phyloP scores from a whole-genome alignment of 37 sponge, comb jelly and placozoan genomes.

The Petrosia ficiformis region DNA sequence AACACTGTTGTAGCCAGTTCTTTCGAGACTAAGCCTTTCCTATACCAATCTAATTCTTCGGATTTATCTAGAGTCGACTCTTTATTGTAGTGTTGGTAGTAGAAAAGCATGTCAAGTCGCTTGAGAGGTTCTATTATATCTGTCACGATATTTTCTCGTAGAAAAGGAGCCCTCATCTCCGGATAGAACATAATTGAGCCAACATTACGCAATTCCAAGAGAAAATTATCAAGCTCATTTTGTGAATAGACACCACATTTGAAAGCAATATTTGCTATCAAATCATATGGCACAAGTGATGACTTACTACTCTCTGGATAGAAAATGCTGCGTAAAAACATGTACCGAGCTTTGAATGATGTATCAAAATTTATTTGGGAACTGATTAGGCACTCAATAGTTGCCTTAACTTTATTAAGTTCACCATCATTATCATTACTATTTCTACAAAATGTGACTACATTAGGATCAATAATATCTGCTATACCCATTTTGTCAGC shows the following conservation, averaged over 20 bases:
- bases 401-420: neutral
- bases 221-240: neutral
- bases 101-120: neutral
- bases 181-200: slow-evolving; percentile 4
- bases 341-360: neutral
- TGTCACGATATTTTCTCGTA: neutral
- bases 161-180: neutral
- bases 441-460: neutral
- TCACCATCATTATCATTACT: neutral
- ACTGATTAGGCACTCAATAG: neutral
- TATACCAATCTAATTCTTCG: neutral
- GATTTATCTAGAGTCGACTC: neutral
- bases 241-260: neutral
- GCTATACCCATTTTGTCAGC: neutral
- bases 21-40: neutral
- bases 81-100: neutral
- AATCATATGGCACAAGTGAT: neutral
- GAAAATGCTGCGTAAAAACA: neutral
- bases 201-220: neutral
- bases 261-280: neutral
- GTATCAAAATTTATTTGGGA: neutral
- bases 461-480: neutral
- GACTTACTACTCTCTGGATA: neutral
- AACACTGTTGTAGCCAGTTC: neutral
- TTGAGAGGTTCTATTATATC: neutral